Evolutionary conservation across 2,888 invertebrate species (phyloP).

Genomic region (Adineta ricciae): DNA sequence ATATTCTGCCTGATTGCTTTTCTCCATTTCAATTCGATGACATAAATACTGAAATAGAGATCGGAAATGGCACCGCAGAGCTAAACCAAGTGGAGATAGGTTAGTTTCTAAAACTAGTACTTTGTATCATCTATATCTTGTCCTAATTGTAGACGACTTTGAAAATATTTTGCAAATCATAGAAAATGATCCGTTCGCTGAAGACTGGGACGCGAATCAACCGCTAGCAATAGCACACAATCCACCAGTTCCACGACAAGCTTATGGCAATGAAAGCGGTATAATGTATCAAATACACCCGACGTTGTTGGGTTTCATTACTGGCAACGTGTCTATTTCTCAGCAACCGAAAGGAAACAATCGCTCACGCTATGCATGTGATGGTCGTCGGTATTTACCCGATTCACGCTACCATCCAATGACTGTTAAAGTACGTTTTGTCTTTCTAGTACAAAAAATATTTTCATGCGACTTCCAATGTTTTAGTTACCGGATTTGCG

Average conservation of each 20-base stretch:
- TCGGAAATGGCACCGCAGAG: neutral
- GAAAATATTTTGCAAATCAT: too few species aligned
- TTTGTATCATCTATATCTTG: neutral
- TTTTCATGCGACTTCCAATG: neutral
- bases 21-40: neutral
- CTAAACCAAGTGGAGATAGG: neutral
- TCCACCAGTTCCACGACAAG: neutral
- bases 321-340: neutral
- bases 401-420: neutral
- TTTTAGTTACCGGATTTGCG: neutral
- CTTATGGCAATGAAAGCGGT: neutral
- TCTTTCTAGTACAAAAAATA: neutral
- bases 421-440: neutral
- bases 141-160: too few species aligned
- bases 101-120: neutral
- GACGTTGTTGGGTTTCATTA: neutral
- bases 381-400: neutral
- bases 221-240: too few species aligned
- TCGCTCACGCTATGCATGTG: neutral
- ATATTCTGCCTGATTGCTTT: too few species aligned
- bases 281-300: neutral
- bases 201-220: too few species aligned
- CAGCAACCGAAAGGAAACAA: neutral
- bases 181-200: neutral
- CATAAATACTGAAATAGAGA: neutral